A percentile compares a stretch with the other conserved stretches of the same genome.
Conservation (phyloP, 92 coral and sea anemone genomes). For the Galaxea fascicularis region DNA sequence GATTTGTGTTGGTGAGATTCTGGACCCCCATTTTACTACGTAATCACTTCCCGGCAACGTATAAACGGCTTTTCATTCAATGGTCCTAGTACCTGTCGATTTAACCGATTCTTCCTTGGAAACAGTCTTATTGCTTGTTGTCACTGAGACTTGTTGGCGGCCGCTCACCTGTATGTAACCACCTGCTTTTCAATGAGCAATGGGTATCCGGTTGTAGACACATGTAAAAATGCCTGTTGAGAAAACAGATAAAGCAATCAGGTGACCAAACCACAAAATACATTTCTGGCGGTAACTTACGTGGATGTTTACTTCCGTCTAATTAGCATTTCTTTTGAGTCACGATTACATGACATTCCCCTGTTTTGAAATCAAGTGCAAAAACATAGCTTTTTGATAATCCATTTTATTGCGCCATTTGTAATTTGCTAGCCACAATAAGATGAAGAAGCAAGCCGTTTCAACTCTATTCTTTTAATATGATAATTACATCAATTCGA, state of each 20-base stretch:
- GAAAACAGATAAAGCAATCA: background rate
- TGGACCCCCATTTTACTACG: conserved; percentile 2
- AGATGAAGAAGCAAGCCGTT: background rate
- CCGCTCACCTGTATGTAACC: conserved; percentile 30
- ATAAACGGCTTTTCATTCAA: background rate
- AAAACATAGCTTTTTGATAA: too few species aligned
- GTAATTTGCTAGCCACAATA: background rate
- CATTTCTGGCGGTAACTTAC: background rate
- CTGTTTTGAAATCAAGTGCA: background rate
- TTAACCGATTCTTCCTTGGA: background rate
- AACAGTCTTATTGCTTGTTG: background rate
- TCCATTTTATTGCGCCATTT: too few species aligned
- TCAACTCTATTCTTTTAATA: background rate
- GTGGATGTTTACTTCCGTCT: background rate
- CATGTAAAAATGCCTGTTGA: conserved; percentile 12
- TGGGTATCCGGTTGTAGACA: background rate
- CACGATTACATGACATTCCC: background rate
- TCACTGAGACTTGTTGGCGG: background rate
- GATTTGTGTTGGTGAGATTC: background rate
- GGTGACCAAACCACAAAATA: background rate
- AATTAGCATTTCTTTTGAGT: background rate
- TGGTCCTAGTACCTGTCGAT: too few species aligned
- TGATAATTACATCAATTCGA: background rate
- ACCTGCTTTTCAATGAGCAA: conserved; percentile 20
- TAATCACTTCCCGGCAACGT: background rate